Base-by-base conservation (phyloP, 1,140 invertebrate genomes). In the Calephelis nemesis region DNA sequence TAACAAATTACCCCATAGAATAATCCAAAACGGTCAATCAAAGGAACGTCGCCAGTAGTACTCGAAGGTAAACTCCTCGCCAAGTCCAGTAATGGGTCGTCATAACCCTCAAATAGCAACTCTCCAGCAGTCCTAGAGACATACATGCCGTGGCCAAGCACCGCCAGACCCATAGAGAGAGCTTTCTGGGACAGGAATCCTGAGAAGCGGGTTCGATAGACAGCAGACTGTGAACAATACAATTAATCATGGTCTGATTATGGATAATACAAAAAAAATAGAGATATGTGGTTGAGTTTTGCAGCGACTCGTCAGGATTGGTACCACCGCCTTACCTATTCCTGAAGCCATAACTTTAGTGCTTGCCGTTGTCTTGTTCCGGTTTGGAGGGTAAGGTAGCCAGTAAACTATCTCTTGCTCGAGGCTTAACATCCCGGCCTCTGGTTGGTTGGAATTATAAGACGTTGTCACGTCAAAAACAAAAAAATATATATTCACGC, bases 71-170 rank as follows among this genome's bases (percentile, higher is more conserved):
- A 67, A 69, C 89, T 93, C 50, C 93, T 92, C 0, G 94, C 94
- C 47, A 96, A 79, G 39, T 94, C 93, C 48, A 97, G 93, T 13
- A 97, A 82, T 0, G 92, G 74, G 79, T 97, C 96, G 0, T 92
- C 88, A 75, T 96, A 97, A 0, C 97, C 97, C 4, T 95, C 94
- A 78, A 97, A 97, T 0, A 97, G 86, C n/a, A 97, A 86, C 75
- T 97, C 94, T 10, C 94, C 90, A 0, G 95, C 95, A 0, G 93
- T 94, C 78, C 94, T 96, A 0, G 92, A 93, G 0, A 96, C 91
- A 7, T 93, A 91, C 19, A 96, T 83, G 30, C 86, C 84, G 60
- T 94, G 92, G 5, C 87, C 85, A 63, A 92, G 91, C 77, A 92
- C 79, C 7, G 85, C 88, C 11, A 95, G 77, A 1, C 93, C 84